Evolutionary conservation across 2,888 invertebrate genomes (phyloP), one percentile per base, ranked within the genome.

Genomic region (Sclerodermus sp.): DNA sequence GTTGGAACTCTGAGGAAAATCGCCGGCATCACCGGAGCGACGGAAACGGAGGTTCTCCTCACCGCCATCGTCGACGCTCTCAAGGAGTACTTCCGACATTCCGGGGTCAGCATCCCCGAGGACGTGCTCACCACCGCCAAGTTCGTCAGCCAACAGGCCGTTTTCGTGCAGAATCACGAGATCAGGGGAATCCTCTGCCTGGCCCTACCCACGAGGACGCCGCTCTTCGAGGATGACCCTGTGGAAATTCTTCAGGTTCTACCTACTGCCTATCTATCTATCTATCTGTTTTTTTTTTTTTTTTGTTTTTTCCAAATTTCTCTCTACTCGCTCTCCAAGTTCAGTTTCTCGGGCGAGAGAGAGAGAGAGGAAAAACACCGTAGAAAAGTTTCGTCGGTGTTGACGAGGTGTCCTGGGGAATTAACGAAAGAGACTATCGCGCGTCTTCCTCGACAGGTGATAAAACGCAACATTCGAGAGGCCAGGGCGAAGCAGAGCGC

Each of bases 161-260:
- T 86, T 0, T 83, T 82, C 55, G 78, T 82, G 0, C 76, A 77
- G 47, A 79, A 81, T 58, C 65, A 69, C 31, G 79, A 81, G 15
- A 68, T 81, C 38, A 72, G 81, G 71, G 88, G 88, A 1, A 82
- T 88, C 73, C 74, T 88, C n/a, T 88, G 87, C 66, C 70, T 89
- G 4, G 80, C 85, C 1, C 73, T 89, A 6, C 85, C 87, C 0
- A 81, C 86, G 14, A 68, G 60, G 31, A 74, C 77, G 2, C 76
- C 77, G 0, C 55, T 71, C 1, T 73, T 75, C 47, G 73, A 75
- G n/a, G 71, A 77, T 38, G 74, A 79, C 41, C 67, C 76, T 2
- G 49, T 79, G 13, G 77, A 78, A 51, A 73, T 75, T 46, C 63
- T 79, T 15, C 74, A 75, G 67, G 77, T 74, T n/a, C 34, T n/a